Evolutionary conservation across 2,113 vertebrate species (phyloP), one percentile per base, ranked within the genome.

Genomic region (Tringa solitaria): DNA sequence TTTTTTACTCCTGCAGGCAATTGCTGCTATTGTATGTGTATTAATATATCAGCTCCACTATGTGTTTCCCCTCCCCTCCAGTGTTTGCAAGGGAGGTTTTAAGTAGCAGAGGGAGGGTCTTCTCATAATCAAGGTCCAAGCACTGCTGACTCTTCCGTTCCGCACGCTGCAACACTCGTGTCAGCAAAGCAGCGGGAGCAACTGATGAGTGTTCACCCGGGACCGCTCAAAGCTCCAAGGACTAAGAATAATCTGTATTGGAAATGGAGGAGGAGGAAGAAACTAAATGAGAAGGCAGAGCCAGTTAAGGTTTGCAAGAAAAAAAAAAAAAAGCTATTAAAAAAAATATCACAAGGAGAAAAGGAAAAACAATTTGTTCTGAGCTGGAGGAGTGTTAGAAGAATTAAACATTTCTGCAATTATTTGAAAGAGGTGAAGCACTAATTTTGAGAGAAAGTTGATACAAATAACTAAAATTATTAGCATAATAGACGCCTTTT

Each of bases 151-250:
- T 94, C 90, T 88, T 88, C 76, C 3, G 2, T 94, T 96, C 93
- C 82, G 85, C 85, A 48, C 18, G 5, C 50, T 74, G 64, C 88
- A 96, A 28, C 56, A 10, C 65, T 93, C 80, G 16, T 64, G 84
- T 96, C 96, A 96, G 94, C 95, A 97, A 93, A 96, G 92, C 82
- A 77, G 84, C 84, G 60, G 85, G 23, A 92, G 90, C 86, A 95
- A 84, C 53, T 30, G 91, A 95, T 91, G 94, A 96, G 83, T 57
- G 77, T 46, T 95, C 92, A 83, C 91, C 59, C 1, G 90, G 92
- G 95, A 92, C 77, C 17, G n/a, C 77, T 89, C 80, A 95, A 96
- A 96, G 81, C 96, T 96, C 96, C 79, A 92, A 95, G 94, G 96
- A 96, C 73, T 87, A 95, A 87, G 77, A 95, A 87, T 89, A 95